Conservation (phyloP, 2,113 vertebrate species). For the Onychorhynchus coronatus region DNA sequence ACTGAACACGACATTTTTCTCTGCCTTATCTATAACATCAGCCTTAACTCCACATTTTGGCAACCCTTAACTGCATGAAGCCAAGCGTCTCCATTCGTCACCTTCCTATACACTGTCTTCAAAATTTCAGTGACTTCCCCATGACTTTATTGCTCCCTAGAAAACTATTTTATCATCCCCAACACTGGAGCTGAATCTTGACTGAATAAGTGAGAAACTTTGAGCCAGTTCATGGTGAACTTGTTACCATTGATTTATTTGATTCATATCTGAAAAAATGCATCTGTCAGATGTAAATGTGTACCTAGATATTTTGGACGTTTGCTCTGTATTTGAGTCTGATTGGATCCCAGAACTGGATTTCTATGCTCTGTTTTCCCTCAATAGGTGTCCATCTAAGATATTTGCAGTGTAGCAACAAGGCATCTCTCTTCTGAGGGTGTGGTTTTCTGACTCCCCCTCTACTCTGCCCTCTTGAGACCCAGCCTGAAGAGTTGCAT, state of each 20-base stretch:
- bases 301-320: background rate
- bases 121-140: background rate
- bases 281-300: background rate
- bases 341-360: background rate
- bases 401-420: background rate
- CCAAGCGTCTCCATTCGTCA: background rate
- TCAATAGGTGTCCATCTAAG: background rate
- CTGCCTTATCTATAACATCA: background rate
- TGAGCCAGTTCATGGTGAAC: background rate
- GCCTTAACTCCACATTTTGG: accelerated
- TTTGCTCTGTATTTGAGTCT: background rate
- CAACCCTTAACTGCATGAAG: background rate
- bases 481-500: background rate
- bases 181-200: background rate
- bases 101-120: background rate
- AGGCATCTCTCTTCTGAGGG: background rate
- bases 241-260: background rate
- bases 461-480: accelerated
- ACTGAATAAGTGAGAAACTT: background rate
- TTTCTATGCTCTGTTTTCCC: background rate
- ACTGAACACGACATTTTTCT: background rate
- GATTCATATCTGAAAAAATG: background rate
- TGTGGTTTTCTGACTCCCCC: background rate
- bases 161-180: background rate
- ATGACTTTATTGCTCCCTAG: background rate